A percentile compares a stretch with the other conserved stretches of the same genome.
These are phyloP conservation scores for Idaea aversata DNA, from an alignment of 2,888 invertebrate species.

Conservation along the genomic window DNA sequence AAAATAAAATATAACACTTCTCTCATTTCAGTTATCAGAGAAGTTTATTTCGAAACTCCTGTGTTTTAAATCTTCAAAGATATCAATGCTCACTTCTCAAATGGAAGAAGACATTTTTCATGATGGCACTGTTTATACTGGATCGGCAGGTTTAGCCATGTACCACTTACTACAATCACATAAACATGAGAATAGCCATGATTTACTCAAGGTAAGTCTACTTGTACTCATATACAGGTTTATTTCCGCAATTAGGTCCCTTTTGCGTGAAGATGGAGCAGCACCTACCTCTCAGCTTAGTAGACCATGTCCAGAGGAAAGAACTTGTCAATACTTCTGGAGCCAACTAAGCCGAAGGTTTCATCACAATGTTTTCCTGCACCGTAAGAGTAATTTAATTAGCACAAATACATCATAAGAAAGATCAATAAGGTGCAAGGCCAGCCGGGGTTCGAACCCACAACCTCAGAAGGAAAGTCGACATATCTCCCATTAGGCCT, in stretches of 20 bases:
- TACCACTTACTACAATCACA: constrained; percentile 78
- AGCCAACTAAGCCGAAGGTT: too few relatives aligned
- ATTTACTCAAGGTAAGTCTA: constrained; percentile 46
- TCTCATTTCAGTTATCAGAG: constrained; percentile 67
- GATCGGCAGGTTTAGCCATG: constrained; percentile 85
- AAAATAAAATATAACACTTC: neutral
- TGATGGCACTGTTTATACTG: constrained; percentile 88
- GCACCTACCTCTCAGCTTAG: too few relatives aligned
- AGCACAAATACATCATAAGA: neutral
- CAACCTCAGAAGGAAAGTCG: too few relatives aligned
- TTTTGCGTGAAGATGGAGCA: too few relatives aligned
- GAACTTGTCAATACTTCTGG: too few relatives aligned
- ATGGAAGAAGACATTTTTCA: constrained; percentile 66
- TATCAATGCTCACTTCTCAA: constrained; percentile 57
- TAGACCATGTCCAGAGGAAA: too few relatives aligned
- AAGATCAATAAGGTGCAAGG: neutral
- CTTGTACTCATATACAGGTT: neutral
- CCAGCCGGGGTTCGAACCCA: too few relatives aligned
- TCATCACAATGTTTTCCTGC: too few relatives aligned
- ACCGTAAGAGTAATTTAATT: too few relatives aligned
- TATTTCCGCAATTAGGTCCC: too few relatives aligned
- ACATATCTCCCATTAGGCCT: too few relatives aligned
- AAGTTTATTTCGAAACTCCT: constrained; percentile 62
- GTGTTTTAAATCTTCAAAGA: constrained; percentile 62
- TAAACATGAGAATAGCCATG: constrained; percentile 39